Percentiles rank a stretch among this genome's conserved stretches.
Evolutionary conservation across 2,888 invertebrate species (phyloP).

Genomic region (Phyllotreta cruciferae): DNA sequence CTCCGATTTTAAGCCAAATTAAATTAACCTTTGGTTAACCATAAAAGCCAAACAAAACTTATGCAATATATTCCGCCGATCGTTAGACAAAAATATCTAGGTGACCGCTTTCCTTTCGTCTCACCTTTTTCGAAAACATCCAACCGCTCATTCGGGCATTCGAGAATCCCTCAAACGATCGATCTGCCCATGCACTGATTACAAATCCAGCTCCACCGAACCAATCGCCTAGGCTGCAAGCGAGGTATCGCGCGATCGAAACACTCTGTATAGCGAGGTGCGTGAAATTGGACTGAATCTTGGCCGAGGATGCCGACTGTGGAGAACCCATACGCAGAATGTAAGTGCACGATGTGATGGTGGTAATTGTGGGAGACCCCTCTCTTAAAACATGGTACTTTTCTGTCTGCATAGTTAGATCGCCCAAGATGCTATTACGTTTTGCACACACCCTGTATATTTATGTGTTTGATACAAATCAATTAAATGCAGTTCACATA

Average conservation of each 20-base stretch:
- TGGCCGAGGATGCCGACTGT: not conserved
- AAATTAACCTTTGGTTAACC: too few species aligned
- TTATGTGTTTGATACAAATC: too few species aligned
- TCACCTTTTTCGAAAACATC: too few species aligned
- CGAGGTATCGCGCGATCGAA: not conserved
- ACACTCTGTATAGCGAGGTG: constrained; percentile 8
- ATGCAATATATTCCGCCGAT: too few species aligned
- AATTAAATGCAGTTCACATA: too few species aligned
- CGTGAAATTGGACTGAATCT: constrained; percentile 12
- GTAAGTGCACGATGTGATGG: constrained; percentile 6
- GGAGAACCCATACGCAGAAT: constrained; percentile 9
- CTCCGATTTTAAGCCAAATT: too few species aligned
- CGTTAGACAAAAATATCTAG: too few species aligned
- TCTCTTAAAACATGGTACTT: not conserved
- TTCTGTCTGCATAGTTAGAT: not conserved
- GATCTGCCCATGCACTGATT: not conserved
- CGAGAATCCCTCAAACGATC: not conserved
- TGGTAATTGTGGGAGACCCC: constrained; percentile 9
- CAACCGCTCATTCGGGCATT: too few species aligned
- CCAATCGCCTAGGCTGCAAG: not conserved
- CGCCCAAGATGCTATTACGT: too few species aligned
- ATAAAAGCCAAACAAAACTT: too few species aligned
- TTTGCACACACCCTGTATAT: too few species aligned
- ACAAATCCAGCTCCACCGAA: not conserved
- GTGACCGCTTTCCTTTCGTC: too few species aligned